These are phyloP conservation scores for Hirudo medicinalis DNA, from an alignment of 1,140 invertebrate genomes.

Conservation along the genomic window DNA sequence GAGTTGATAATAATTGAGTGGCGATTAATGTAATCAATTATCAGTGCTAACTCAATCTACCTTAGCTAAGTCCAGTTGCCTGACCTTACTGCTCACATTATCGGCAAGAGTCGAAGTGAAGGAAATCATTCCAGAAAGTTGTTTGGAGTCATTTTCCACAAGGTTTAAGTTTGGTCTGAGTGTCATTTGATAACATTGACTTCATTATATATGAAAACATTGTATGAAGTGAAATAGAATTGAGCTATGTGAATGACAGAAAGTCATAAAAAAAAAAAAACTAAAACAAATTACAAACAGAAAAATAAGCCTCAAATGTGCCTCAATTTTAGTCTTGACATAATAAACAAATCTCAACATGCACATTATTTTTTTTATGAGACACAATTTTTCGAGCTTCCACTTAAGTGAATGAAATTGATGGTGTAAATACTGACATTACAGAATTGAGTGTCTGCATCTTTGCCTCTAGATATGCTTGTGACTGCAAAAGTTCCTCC, in stretches of 20 bases:
- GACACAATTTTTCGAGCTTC: no score
- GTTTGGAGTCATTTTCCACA: conserved; percentile 56
- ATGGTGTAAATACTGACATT: conserved; percentile 31
- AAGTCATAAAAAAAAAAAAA: neutral
- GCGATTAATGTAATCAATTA: no score
- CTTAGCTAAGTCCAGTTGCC: conserved; percentile 79
- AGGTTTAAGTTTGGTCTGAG: conserved; percentile 53
- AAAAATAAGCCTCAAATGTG: neutral
- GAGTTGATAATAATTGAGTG: no score
- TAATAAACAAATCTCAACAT: neutral
- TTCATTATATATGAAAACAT: conserved; percentile 5
- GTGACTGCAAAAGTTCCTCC: conserved; percentile 48
- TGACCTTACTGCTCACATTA: conserved; percentile 88
- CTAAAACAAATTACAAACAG: neutral
- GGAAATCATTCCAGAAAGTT: conserved; percentile 43
- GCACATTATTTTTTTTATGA: no score
- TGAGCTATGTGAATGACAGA: neutral
- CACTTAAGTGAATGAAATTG: neutral
- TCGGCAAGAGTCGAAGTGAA: conserved; percentile 76
- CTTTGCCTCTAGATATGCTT: conserved; percentile 53
- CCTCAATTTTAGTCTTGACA: no score
- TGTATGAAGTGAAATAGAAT: neutral
- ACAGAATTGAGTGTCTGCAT: conserved; percentile 49
- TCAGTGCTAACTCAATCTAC: conserved; percentile 44
- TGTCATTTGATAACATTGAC: neutral